phyloP scores from a whole-genome alignment of 1,140 invertebrate genomes.

The Diabrotica undecimpunctata region DNA sequence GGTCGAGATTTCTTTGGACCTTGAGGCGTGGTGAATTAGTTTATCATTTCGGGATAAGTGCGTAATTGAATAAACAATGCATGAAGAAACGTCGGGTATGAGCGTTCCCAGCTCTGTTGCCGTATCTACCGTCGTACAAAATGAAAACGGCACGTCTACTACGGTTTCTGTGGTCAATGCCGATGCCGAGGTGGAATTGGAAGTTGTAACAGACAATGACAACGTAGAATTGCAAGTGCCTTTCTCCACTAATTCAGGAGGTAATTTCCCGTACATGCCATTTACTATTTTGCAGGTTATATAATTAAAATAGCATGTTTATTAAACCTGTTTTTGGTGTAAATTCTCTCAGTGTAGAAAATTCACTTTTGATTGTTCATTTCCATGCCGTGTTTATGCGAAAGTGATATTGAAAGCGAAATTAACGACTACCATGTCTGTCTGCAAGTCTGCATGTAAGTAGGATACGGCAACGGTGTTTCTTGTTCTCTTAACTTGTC shows the following conservation, averaged over 20 bases:
- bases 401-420: conserved; percentile 40
- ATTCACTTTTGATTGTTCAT: conserved; percentile 38
- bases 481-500: conserved; percentile 26
- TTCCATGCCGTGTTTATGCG: conserved; percentile 21
- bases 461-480: conserved; percentile 30
- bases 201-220: conserved; percentile 41
- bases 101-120: conserved; percentile 50
- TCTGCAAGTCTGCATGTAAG: conserved; percentile 2
- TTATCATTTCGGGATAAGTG: conserved; percentile 44
- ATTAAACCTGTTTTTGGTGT: conserved; percentile 28
- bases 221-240: conserved; percentile 46
- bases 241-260: conserved; percentile 44
- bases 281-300: conserved; percentile 36
- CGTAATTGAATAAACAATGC: conserved; percentile 47
- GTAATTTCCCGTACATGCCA: conserved; percentile 31
- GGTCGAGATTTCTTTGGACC: conserved; percentile 48
- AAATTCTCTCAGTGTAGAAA: conserved; percentile 18
- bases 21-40: conserved; percentile 38
- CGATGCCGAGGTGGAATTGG: conserved; percentile 39
- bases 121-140: conserved; percentile 47
- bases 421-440: conserved; percentile 9
- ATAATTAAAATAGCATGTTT: conserved; percentile 5
- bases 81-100: conserved; percentile 49
- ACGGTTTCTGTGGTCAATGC: conserved; percentile 34
- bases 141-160: conserved; percentile 37